Evolutionary conservation across 2,888 invertebrate species (phyloP), one percentile per base, ranked within the genome.

Genomic region (Andrena minutula): DNA sequence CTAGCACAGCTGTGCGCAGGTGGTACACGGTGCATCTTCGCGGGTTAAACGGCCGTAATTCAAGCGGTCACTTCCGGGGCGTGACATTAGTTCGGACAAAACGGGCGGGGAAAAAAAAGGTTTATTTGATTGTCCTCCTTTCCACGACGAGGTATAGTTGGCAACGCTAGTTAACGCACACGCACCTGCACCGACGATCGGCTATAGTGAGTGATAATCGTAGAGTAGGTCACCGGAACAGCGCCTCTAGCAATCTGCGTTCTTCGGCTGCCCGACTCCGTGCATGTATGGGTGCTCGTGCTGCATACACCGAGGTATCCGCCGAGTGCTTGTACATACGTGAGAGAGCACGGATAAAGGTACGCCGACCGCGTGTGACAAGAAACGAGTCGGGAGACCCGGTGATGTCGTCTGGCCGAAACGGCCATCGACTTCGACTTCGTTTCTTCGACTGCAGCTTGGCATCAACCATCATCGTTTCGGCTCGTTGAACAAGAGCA

Each of bases 151-250:
- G 78, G 82, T 88, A 84, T 86, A 88, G 83, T 87, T 86, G 88
- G 87, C 80, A 84, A 83, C 85, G 83, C 83, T 83, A 84, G 81
- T 87, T 87, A 87, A 87, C 87, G 88, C 81, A 85, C 84, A 87
- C 86, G 90, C 90, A 89, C 88, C 84, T 86, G 89, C 84, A 85
- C 80, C 80, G 83, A 63, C 87, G 88, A 85, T 86, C 85, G 79
- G 84, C 90, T 90, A 76, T 85, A 88, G 88, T 87, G 91, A 91
- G 87, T 90, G 92, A 92, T 92, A 92, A 92, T 92, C 92, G 91
- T 91, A 91, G 92, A 93, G 93, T 93, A 92, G 93, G 93, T 93
- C 93, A 93, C 88, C 92, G 92, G 93, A 93, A 93, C 93, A 93
- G 89, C 86, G 93, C 93, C 93, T 91, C 89, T 89, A 93, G 93